Evolutionary conservation across 2,797 vertebrate species (phyloP), one percentile per base, ranked within the genome.

Genomic region (Austrolebias charrua): DNA sequence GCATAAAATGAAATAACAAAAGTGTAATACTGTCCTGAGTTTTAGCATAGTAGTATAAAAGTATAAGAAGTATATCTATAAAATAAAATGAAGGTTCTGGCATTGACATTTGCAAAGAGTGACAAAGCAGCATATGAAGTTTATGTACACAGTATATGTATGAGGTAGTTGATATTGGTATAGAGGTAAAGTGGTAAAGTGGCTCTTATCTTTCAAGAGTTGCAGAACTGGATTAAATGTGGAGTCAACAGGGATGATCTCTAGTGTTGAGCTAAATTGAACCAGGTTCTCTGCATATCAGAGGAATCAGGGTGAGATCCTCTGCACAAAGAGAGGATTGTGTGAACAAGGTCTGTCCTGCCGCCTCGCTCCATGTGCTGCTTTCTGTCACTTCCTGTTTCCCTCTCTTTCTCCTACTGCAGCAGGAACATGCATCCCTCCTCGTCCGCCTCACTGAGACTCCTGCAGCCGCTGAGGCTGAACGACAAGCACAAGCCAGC

Each of bases 341-440:
- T 55, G 69, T 19, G 49, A 57, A 55, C 38, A 4, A 31, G 1
- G 28, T 46, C 16, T 54, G 13, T 20, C 15, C 11, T 28, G 18
- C 35, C 6, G 24, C 43, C 60, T 28, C 5, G 31, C 6, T 42
- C 2, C 38, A 9, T 9, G 4, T 45, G 24, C 47, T n/a, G 10
- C 48, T 44, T n/a, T 35, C 51, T 40, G n/a, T 49, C 9, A 16
- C 2, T 16, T 28, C 13, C 49, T 12, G 49, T 42, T 38, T 42
- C n/a, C 42, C 45, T 24, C 16, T 43, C 20, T 31, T 20, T 20
- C 46, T 64, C 56, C 28, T 69, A 64, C 78, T 79, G 82, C 70
- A 66, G 77, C 77, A 76, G 70, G 58, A 62, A 55, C 52, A 63
- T 3, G 5, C 47, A 55, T 66, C 8, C 44, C 33, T 15, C 31